These are phyloP conservation scores for Cyclargus thomasi DNA, from an alignment of 1,140 invertebrate genomes.

Conservation along the genomic window DNA sequence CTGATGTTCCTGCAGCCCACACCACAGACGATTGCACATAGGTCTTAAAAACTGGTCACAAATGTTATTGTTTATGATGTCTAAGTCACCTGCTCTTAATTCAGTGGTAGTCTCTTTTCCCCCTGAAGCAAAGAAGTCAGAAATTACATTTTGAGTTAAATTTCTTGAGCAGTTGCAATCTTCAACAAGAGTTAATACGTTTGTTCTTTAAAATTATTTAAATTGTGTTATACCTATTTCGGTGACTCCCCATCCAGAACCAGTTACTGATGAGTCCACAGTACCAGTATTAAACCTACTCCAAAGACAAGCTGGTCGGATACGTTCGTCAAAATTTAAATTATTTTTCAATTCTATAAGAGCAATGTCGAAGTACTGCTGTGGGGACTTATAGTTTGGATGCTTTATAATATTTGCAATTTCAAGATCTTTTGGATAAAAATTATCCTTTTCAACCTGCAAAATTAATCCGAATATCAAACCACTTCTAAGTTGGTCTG, in stretches of 20 bases:
- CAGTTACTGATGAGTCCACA: slow-evolving; percentile 21
- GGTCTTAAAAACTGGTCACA: neutral
- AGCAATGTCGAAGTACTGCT: slow-evolving; percentile 69
- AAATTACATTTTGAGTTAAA: neutral
- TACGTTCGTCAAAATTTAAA: slow-evolving; percentile 28
- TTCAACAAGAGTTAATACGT: neutral
- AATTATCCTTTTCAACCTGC: neutral
- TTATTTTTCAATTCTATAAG: slow-evolving; percentile 40
- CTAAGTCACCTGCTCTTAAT: slow-evolving; percentile 6
- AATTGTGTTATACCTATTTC: slow-evolving; percentile 28
- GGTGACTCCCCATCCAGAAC: slow-evolving; percentile 41
- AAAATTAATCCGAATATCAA: neutral
- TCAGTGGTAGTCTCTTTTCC: neutral
- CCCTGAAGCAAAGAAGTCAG: neutral
- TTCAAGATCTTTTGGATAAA: slow-evolving; percentile 24
- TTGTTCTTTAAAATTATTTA: neutral
- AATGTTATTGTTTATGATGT: neutral
- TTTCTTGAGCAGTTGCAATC: neutral
- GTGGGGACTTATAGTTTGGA: slow-evolving; percentile 59
- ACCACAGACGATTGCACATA: slow-evolving; percentile 2
- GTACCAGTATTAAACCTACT: slow-evolving; percentile 20
- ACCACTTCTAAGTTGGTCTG: neutral
- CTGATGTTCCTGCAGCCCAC: slow-evolving; percentile 28
- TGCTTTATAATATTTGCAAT: slow-evolving; percentile 61
- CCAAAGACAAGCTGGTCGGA: slow-evolving; percentile 44